These are phyloP conservation scores for Pristionchus exspectatus DNA, from an alignment of 2,888 invertebrate genomes.

Conservation along the genomic window DNA sequence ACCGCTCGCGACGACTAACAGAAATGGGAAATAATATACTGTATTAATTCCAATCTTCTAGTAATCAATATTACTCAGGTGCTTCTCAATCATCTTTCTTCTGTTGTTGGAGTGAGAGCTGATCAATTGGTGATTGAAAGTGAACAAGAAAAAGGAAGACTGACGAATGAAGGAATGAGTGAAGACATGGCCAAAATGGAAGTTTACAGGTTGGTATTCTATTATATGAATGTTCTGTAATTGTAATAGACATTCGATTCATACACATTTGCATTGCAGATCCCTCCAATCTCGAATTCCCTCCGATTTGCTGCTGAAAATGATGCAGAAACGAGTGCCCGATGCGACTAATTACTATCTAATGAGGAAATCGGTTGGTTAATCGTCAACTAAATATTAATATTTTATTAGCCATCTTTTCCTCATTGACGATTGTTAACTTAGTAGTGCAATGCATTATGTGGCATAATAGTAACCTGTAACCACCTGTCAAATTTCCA, in stretches of 20 bases:
- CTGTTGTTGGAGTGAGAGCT: neutral
- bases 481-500: neutral
- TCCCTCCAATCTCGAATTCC: neutral
- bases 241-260: neutral
- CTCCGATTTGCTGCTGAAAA: neutral
- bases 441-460: neutral
- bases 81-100: neutral
- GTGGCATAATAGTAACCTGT: neutral
- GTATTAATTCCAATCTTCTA: too few species aligned
- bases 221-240: neutral
- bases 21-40: too few species aligned
- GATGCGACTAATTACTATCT: conserved; percentile 98
- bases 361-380: conserved; percentile 91
- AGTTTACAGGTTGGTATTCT: conserved; percentile 1
- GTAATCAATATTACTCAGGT: conserved; percentile 10
- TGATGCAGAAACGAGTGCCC: conserved; percentile 79
- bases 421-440: neutral
- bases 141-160: neutral
- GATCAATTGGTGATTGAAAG: conserved; percentile 14
- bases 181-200: neutral
- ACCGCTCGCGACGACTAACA: too few species aligned
- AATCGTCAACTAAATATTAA: neutral
- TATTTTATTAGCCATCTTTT: neutral
- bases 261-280: neutral
- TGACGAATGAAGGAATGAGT: conserved; percentile 17